These are phyloP conservation scores for Theristicus caerulescens DNA, from an alignment of 2,113 vertebrate genomes.

Conservation along the genomic window DNA sequence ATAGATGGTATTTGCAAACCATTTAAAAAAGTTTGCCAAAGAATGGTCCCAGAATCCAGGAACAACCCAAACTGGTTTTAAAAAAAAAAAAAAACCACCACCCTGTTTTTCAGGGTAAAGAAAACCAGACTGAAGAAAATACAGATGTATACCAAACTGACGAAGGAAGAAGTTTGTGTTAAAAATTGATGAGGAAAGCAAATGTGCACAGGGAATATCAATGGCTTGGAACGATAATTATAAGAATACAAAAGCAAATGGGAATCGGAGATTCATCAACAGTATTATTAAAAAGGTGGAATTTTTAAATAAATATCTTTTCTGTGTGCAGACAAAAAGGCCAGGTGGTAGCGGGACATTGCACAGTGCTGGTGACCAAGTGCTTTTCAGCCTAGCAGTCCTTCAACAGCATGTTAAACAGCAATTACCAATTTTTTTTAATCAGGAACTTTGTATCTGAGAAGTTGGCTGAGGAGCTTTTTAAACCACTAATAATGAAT, in stretches of 20 bases:
- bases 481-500: neutral
- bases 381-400: neutral
- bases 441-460: neutral
- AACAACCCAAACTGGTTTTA: neutral
- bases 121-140: neutral
- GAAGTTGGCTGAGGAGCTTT: neutral
- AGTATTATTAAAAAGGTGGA: neutral
- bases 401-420: neutral
- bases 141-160: neutral
- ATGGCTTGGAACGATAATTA: neutral
- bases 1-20: neutral
- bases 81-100: accelerated
- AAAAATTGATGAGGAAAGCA: neutral
- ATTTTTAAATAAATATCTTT: neutral
- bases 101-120: neutral
- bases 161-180: neutral
- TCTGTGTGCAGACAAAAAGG: neutral
- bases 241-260: neutral
- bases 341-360: neutral
- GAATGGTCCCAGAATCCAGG: neutral
- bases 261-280: neutral
- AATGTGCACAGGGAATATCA: neutral
- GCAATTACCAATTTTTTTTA: neutral
- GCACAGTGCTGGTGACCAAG: neutral
- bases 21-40: neutral